Evolutionary conservation across 2,113 vertebrate genomes (phyloP).

Genomic region (Malurus elegans): DNA sequence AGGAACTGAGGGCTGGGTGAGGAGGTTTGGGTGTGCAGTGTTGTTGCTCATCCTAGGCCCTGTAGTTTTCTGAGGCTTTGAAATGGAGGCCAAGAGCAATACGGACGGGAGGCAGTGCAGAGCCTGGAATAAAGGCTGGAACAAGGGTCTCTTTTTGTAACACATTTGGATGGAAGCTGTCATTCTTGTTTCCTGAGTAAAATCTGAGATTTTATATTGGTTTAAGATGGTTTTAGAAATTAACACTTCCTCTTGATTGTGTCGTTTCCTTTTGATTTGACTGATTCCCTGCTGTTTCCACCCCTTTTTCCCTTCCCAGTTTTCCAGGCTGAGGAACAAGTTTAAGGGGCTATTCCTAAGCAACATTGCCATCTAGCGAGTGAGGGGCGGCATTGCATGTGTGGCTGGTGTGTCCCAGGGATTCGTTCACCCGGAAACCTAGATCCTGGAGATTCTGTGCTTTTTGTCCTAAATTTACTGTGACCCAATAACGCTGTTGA

Average conservation of each 20-base stretch:
- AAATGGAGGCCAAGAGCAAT: not conserved
- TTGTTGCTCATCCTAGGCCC: not conserved
- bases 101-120: not conserved
- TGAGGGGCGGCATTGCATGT: not conserved
- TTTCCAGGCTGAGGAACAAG: not conserved
- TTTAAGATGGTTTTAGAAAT: not conserved
- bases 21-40: not conserved
- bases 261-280: not conserved
- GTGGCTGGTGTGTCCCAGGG: not conserved
- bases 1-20: not conserved
- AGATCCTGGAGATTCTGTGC: not conserved
- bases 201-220: not conserved
- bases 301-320: not conserved
- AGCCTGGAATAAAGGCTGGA: not conserved
- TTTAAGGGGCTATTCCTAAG: not conserved
- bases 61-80: not conserved
- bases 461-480: not conserved
- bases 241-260: not conserved
- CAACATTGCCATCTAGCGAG: conserved; percentile 48
- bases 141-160: not conserved
- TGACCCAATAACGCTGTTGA: not conserved
- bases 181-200: not conserved
- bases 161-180: not conserved
- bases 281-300: not conserved
- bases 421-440: not conserved